A percentile compares a stretch with the other conserved stretches of the same genome.
Evolutionary conservation across 2,113 vertebrate species (phyloP).

Genomic region (Zosterops hypoxanthus): DNA sequence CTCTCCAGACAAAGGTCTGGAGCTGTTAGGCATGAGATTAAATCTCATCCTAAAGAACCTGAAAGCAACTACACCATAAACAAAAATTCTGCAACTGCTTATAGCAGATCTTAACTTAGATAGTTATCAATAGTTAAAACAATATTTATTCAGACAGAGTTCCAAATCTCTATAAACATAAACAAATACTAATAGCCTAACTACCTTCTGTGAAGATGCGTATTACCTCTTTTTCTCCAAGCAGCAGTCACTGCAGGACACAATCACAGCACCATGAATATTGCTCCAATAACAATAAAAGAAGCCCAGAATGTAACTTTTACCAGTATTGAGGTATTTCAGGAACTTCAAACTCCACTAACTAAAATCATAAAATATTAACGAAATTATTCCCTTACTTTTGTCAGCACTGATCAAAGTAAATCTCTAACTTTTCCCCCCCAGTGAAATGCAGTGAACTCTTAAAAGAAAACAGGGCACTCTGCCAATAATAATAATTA

Average conservation of each 20-base stretch:
- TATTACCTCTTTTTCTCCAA: background rate
- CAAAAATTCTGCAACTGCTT: background rate
- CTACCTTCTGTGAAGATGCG: background rate
- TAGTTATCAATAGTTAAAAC: background rate
- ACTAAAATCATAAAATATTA: background rate
- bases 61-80: background rate
- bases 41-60: background rate
- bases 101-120: background rate
- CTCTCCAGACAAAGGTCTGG: background rate
- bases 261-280: background rate
- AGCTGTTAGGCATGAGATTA: background rate
- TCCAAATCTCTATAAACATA: background rate
- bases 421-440: background rate
- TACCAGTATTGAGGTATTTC: background rate
- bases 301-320: background rate
- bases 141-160: background rate
- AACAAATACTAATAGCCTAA: background rate
- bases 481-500: background rate
- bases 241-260: fast-evolving
- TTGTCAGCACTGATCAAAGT: background rate
- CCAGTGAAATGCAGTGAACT: background rate
- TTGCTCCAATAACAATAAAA: background rate
- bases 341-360: background rate
- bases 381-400: background rate
- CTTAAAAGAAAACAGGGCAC: background rate